Conservation (phyloP, 2,888 invertebrate species). For the Formica aserva region DNA sequence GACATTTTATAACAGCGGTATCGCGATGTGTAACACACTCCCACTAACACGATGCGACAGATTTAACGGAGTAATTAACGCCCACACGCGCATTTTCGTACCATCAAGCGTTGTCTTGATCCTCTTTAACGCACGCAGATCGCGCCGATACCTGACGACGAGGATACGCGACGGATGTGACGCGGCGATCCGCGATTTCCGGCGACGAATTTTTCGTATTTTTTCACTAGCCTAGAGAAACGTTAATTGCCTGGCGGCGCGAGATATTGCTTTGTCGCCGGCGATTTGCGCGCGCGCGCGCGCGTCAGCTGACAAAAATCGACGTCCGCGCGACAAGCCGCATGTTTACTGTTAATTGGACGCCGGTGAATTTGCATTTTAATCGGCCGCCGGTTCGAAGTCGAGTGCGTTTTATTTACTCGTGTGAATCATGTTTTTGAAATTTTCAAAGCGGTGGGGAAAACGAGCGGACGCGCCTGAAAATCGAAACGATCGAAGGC, state of each 20-base stretch:
- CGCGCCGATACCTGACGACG: background rate
- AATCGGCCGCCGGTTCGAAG: constrained; percentile 36
- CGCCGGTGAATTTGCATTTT: constrained; percentile 55
- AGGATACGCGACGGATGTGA: constrained; percentile 37
- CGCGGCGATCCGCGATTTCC: constrained; percentile 39
- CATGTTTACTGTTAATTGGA: constrained; percentile 56
- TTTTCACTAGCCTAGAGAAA: constrained; percentile 21
- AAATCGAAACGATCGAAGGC: constrained; percentile 5
- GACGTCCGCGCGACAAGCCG: constrained; percentile 44
- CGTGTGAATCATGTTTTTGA: constrained; percentile 42
- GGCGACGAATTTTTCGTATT: constrained; percentile 37
- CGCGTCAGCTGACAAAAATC: constrained; percentile 38
- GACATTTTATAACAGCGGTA: constrained; percentile 61
- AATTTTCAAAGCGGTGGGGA: constrained; percentile 19
- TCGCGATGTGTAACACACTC: constrained; percentile 68
- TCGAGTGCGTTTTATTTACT: constrained; percentile 31
- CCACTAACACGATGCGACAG: constrained; percentile 62
- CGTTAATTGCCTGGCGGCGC: constrained; percentile 51
- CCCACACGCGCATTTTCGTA: constrained; percentile 60
- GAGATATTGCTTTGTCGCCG: constrained; percentile 55
- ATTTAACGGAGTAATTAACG: constrained; percentile 75
- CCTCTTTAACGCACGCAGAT: constrained; percentile 1
- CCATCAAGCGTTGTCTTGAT: constrained; percentile 44
- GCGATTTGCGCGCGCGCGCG: constrained; percentile 1
- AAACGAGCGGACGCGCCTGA: background rate